Base-by-base conservation (phyloP, 2,888 invertebrate genomes). In the Bhutanitis thaidina region DNA sequence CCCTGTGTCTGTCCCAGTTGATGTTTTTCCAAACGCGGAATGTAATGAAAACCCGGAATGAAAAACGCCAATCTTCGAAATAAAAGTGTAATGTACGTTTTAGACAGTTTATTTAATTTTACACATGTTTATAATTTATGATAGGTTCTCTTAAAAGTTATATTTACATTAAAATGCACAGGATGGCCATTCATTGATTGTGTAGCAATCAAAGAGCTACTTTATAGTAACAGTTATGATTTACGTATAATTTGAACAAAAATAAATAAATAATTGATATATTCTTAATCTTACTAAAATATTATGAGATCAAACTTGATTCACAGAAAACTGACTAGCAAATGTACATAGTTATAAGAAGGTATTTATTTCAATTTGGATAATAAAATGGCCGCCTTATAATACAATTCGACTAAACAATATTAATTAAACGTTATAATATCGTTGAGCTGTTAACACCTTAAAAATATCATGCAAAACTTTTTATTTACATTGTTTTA, bases 91-190 rank as follows among this genome's bases (percentile, higher is more conserved):
- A 32, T n/a, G 41, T 81, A 80, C 80, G 64, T 86, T 87, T 87
- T 83, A 80, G 79, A 88, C 80, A 83, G 81, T 89, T 89, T 89
- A 88, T 86, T 88, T 71, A 34, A 85, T 88, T 88, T 83, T 88
- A 89, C 88, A 88, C 87, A 82, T 83, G 83, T 85, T 84, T 69
- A 73, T 80, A 80, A 81, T 77, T 77, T 74, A 8, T 83, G 79
- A 86, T 77, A 76, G 78, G 72, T 71, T 77, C 65, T 56, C 82
- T 86, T 84, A 52, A 12, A 83, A 34, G 60, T 59, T 60, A 86
- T 89, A 88, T 89, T 82, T 88, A 89, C 88, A 89, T 60, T 60
- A 67, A 67, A 83, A 85, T 85, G 79, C 85, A 84, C 83, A 80
- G 65, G 67, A 70, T 69, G 80, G 77, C 83, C 79, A 65, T 66